Evolutionary conservation across 1,140 invertebrate species (phyloP).

Genomic region (Stegodyphus mimosarum): DNA sequence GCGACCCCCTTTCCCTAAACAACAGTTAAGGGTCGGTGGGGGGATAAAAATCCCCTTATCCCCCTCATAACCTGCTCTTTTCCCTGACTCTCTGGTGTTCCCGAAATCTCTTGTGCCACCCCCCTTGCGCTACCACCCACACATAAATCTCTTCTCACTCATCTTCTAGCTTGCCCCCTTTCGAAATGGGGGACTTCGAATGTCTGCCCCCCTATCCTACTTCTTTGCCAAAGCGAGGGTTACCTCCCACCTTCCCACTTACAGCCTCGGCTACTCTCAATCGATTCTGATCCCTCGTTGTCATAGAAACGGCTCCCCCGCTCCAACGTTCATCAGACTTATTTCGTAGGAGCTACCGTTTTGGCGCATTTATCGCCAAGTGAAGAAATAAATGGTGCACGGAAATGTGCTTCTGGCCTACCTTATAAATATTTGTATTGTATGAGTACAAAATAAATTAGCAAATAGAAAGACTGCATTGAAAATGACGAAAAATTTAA

Average conservation of each 20-base stretch:
- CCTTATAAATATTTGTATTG: too few species aligned
- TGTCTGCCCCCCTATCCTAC: conserved; percentile 6
- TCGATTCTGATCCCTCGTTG: conserved; percentile 57
- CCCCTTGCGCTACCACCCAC: conserved; percentile 20
- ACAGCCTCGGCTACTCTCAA: conserved; percentile 57
- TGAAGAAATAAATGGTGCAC: too few species aligned
- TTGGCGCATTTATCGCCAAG: conserved; percentile 30
- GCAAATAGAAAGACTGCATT: too few species aligned
- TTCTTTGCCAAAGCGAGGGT: conserved; percentile 15
- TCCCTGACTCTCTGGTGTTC: conserved; percentile 31
- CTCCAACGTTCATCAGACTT: conserved; percentile 42
- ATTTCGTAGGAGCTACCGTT: conserved; percentile 3
- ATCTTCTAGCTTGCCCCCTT: conserved; percentile 20
- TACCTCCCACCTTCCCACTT: conserved; percentile 15
- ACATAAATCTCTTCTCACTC: conserved; percentile 54
- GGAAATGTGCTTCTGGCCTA: too few species aligned
- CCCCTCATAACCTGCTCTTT: conserved; percentile 53
- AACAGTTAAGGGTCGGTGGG: conserved; percentile 52
- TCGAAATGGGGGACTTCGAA: conserved; percentile 13
- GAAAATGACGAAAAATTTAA: too few species aligned
- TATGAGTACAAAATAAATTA: too few species aligned
- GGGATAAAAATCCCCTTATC: conserved; percentile 38
- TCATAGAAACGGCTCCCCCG: conserved; percentile 46
- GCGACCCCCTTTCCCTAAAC: conserved; percentile 23
- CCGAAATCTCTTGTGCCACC: conserved; percentile 27